These are phyloP conservation scores for Lasiommata megera DNA, from an alignment of 2,888 invertebrate genomes.

Conservation along the genomic window DNA sequence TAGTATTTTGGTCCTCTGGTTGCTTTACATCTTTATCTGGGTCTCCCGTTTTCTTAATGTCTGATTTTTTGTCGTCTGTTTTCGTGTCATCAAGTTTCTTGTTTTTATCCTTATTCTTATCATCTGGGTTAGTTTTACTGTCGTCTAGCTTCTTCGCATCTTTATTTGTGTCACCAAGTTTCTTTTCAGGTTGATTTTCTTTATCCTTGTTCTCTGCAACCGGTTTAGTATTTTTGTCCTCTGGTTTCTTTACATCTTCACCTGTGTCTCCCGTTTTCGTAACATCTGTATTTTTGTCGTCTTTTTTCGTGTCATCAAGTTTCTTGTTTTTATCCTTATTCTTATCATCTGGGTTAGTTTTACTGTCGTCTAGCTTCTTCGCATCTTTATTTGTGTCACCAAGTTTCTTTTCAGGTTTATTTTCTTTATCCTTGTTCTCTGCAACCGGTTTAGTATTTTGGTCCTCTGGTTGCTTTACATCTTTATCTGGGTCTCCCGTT, in stretches of 20 bases:
- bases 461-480: neutral
- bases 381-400: too few relatives aligned
- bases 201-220: neutral
- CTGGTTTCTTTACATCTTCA: neutral
- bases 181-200: neutral
- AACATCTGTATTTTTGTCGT: neutral
- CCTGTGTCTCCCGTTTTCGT: neutral
- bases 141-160: too few relatives aligned
- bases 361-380: neutral
- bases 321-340: neutral
- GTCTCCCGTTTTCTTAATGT: neutral
- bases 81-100: neutral
- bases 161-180: too few relatives aligned
- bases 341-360: neutral
- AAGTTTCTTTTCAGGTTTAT: neutral
- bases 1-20: too few relatives aligned
- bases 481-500: neutral
- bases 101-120: neutral
- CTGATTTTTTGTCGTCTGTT: neutral
- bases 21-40: too few relatives aligned
- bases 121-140: too few relatives aligned
- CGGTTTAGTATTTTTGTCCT: neutral
- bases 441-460: neutral
- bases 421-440: too few relatives aligned
- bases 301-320: neutral